These are phyloP conservation scores for Urocitellus parryii DNA, from an alignment of 2,113 vertebrate genomes.

Conservation along the genomic window DNA sequence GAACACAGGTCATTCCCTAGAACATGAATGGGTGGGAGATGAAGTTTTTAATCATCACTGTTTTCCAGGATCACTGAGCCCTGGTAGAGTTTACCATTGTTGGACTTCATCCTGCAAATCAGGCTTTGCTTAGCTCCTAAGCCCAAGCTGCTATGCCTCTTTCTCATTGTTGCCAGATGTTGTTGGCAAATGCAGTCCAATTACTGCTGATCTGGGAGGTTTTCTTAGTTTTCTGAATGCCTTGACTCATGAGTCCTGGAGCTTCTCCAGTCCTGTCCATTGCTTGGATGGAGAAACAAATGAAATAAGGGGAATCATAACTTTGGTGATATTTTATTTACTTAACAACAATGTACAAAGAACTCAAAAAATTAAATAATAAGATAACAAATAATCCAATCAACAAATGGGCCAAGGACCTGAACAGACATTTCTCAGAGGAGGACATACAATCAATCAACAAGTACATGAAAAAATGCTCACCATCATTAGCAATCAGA, in stretches of 20 bases:
- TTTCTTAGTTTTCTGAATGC: neutral
- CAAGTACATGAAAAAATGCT: too few species aligned
- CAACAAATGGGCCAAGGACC: too few species aligned
- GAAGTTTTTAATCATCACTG: neutral
- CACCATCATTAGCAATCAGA: too few species aligned
- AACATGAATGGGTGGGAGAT: too few species aligned
- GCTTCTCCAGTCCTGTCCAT: neutral
- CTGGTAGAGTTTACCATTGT: neutral
- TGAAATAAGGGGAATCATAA: neutral
- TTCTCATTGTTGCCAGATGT: neutral
- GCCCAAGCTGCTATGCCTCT: neutral
- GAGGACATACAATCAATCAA: too few species aligned
- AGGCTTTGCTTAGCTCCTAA: neutral
- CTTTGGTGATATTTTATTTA: neutral
- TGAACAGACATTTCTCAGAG: too few species aligned
- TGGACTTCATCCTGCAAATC: neutral
- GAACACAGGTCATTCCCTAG: neutral
- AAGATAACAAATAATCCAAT: too few species aligned
- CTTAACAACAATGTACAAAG: too few species aligned
- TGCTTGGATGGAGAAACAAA: neutral
- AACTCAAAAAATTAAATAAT: too few species aligned
- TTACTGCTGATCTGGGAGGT: fast-evolving
- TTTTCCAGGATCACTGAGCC: neutral
- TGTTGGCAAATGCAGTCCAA: neutral
- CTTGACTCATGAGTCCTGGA: neutral